Conservation (phyloP, 2,113 vertebrate genomes). For the Phodopus roborovskii region DNA sequence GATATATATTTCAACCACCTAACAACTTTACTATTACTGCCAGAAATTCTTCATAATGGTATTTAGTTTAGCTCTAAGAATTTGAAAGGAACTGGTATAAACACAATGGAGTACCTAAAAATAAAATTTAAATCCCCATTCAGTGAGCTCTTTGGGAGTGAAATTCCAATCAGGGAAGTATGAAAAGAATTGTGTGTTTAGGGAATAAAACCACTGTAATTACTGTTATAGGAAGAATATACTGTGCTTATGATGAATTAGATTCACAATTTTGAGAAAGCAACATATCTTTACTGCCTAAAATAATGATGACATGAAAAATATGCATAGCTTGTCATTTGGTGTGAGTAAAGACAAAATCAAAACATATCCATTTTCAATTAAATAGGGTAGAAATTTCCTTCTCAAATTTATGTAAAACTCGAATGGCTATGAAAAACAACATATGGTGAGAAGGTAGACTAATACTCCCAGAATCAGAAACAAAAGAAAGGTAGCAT, state of each 20-base stretch:
- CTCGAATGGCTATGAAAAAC: not conserved
- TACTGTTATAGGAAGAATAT: slow-evolving; percentile 58
- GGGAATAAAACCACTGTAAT: slow-evolving; percentile 72
- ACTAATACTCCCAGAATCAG: not conserved
- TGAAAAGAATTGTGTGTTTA: slow-evolving; percentile 61
- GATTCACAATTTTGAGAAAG: slow-evolving; percentile 50
- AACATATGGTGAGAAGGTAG: not conserved
- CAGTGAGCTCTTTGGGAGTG: slow-evolving; percentile 48
- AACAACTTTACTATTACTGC: slow-evolving; percentile 45
- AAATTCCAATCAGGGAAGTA: slow-evolving; percentile 66
- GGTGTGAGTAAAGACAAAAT: slow-evolving; percentile 30
- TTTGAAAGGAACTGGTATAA: slow-evolving; percentile 63
- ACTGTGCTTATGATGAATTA: slow-evolving; percentile 24
- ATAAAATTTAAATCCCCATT: slow-evolving; percentile 68
- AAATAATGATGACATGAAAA: not conserved
- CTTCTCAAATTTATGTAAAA: slow-evolving; percentile 6
- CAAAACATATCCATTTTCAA: not conserved
- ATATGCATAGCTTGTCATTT: not conserved
- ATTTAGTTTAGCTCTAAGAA: slow-evolving; percentile 56
- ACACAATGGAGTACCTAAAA: slow-evolving; percentile 67
- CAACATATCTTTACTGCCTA: not conserved
- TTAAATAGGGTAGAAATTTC: not conserved
- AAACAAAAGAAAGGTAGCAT: not conserved
- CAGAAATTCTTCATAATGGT: slow-evolving; percentile 39
- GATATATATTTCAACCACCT: slow-evolving; percentile 38